Conservation (phyloP, 2,888 invertebrate genomes). For the Callinectes sapidus region DNA sequence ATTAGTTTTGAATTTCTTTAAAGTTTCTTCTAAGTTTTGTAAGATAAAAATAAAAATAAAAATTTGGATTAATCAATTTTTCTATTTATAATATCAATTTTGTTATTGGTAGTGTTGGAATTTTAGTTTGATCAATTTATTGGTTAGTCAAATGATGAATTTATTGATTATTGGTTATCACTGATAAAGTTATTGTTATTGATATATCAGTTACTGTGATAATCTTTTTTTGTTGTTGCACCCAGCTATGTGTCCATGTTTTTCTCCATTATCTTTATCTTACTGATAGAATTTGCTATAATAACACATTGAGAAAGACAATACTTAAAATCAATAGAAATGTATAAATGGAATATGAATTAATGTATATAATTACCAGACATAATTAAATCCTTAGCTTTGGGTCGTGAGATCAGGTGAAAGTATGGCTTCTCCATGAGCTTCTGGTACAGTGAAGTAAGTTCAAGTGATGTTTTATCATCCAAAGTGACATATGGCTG, state of each 20-base stretch:
- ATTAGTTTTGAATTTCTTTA: background rate
- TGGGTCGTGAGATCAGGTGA: constrained; percentile 49
- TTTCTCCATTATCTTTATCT: background rate
- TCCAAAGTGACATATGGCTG: constrained; percentile 14
- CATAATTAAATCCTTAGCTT: constrained; percentile 44
- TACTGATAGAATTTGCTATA: background rate
- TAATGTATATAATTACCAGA: constrained; percentile 42
- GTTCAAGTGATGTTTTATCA: constrained; percentile 34
- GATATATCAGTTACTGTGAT: no score
- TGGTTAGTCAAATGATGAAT: no score
- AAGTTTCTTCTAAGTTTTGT: background rate
- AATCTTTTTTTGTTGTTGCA: no score
- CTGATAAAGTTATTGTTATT: no score
- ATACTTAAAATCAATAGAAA: background rate
- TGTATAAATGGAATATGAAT: background rate
- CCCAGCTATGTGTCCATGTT: background rate
- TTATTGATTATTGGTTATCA: no score
- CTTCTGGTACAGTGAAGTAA: constrained; percentile 51
- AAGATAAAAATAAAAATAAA: no score
- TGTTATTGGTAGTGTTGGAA: no score
- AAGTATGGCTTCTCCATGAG: constrained; percentile 58
- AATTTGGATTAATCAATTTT: no score
- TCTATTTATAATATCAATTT: no score
- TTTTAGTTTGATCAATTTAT: no score
- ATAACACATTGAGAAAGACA: background rate